These are phyloP conservation scores for Latheticus oryzae DNA, from an alignment of 2,888 invertebrate genomes.

Conservation along the genomic window DNA sequence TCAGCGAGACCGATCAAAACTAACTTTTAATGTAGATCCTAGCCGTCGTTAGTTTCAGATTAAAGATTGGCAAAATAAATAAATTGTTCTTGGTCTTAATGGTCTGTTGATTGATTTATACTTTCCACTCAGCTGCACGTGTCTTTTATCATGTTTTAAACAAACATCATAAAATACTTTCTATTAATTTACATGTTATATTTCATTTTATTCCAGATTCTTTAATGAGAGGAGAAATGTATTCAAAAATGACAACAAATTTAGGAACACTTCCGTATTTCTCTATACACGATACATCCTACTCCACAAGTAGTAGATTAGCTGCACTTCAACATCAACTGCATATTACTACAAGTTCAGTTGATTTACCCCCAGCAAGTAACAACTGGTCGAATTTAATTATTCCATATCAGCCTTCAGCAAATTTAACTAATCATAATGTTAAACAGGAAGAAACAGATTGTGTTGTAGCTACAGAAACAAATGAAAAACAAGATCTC, in stretches of 20 bases:
- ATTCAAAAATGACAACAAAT: slow-evolving; percentile 53
- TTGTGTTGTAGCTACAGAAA: slow-evolving; percentile 46
- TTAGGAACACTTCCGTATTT: slow-evolving; percentile 55
- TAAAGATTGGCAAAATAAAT: slow-evolving; percentile 14
- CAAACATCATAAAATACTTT: too few species aligned
- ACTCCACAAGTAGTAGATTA: slow-evolving; percentile 67
- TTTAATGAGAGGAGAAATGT: slow-evolving; percentile 57
- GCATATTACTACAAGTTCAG: slow-evolving; percentile 62
- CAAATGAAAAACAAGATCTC: slow-evolving; percentile 53
- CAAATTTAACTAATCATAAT: slow-evolving; percentile 37
- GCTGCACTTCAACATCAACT: slow-evolving; percentile 68
- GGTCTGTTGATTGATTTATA: not conserved
- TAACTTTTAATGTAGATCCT: slow-evolving; percentile 4
- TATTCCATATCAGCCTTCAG: slow-evolving; percentile 67
- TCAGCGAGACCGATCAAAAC: slow-evolving; percentile 38
- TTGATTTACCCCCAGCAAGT: slow-evolving; percentile 60
- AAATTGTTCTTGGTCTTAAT: slow-evolving; percentile 6
- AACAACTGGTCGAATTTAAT: slow-evolving; percentile 70
- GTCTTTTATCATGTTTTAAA: too few species aligned
- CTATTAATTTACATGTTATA: not conserved
- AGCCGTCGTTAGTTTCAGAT: slow-evolving; percentile 7
- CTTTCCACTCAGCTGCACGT: slow-evolving; percentile 5
- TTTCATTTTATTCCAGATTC: slow-evolving; percentile 53
- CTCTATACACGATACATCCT: slow-evolving; percentile 56
- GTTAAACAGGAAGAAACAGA: slow-evolving; percentile 50